Evolutionary conservation across 2,888 invertebrate genomes (phyloP).

Genomic region (Catocala fraxini): DNA sequence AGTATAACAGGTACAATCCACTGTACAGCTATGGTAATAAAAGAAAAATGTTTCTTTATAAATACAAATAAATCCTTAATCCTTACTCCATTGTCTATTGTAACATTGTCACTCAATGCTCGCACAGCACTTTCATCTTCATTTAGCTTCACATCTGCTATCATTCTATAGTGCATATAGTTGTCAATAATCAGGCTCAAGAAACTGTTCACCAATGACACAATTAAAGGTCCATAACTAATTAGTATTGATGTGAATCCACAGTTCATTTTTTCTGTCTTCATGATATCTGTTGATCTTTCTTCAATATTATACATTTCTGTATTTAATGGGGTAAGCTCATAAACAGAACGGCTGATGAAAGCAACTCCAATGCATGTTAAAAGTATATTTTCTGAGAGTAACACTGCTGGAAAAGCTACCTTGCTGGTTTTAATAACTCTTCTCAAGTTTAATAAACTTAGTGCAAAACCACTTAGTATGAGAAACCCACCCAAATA

Average conservation of each 20-base stretch:
- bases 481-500: slow-evolving; percentile 76
- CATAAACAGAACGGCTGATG: slow-evolving; percentile 63
- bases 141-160: slow-evolving; percentile 61
- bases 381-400: slow-evolving; percentile 79
- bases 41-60: slow-evolving; percentile 70
- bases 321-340: slow-evolving; percentile 60
- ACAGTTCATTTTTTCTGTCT: slow-evolving; percentile 57
- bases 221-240: slow-evolving; percentile 75
- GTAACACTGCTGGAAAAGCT: slow-evolving; percentile 65
- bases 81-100: slow-evolving; percentile 30
- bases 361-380: slow-evolving; percentile 78
- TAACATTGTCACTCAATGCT: slow-evolving; percentile 53
- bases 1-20: slow-evolving; percentile 76
- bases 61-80: slow-evolving; percentile 49
- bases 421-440: slow-evolving; percentile 61
- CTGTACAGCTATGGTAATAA: slow-evolving; percentile 68
- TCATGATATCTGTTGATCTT: slow-evolving; percentile 52
- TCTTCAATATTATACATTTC: slow-evolving; percentile 62
- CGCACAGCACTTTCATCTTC: slow-evolving; percentile 69
- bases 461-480: slow-evolving; percentile 71
- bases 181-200: slow-evolving; percentile 77
- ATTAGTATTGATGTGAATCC: slow-evolving; percentile 66
- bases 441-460: slow-evolving; percentile 73
- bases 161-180: slow-evolving; percentile 78
- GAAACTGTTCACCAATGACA: slow-evolving; percentile 80